These are phyloP conservation scores for Procambarus clarkii DNA, from an alignment of 1,140 invertebrate species.

Conservation along the genomic window DNA sequence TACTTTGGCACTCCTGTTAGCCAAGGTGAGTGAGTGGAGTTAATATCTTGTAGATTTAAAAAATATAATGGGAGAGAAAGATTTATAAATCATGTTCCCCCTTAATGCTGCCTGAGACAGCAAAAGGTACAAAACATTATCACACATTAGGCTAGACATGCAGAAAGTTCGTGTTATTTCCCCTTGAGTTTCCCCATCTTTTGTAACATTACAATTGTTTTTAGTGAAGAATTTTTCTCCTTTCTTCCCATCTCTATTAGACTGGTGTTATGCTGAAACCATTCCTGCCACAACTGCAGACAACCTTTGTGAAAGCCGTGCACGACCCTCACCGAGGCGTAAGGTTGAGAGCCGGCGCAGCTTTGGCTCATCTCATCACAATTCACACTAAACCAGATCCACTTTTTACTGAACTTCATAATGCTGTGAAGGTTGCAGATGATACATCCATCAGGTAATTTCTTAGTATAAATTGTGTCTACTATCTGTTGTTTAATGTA, in stretches of 20 bases:
- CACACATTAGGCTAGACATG: too few relatives aligned
- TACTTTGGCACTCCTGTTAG: conserved; percentile 92
- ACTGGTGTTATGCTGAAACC: conserved; percentile 95
- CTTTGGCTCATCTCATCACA: conserved; percentile 90
- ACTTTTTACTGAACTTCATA: conserved; percentile 92
- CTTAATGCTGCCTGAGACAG: too few relatives aligned
- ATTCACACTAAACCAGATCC: conserved; percentile 90
- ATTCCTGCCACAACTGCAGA: conserved; percentile 98
- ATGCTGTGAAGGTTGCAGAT: conserved; percentile 88
- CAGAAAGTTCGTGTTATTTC: too few relatives aligned
- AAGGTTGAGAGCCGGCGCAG: conserved; percentile 90
- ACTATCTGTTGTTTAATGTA: conserved; percentile 71
- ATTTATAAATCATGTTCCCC: too few relatives aligned
- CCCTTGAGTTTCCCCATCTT: too few relatives aligned
- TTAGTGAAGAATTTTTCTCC: too few relatives aligned
- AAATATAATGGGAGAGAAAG: too few relatives aligned
- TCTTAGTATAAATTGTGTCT: neutral
- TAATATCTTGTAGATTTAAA: too few relatives aligned
- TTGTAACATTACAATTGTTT: too few relatives aligned
- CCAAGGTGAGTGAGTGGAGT: conserved; percentile 83
- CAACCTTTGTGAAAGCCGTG: conserved; percentile 96
- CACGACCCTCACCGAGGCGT: conserved; percentile 92
- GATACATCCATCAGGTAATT: conserved; percentile 85
- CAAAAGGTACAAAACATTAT: too few relatives aligned
- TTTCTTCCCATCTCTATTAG: conserved; percentile 76